Conservation (phyloP, 2,797 vertebrate genomes). For the Botia kubotai region DNA sequence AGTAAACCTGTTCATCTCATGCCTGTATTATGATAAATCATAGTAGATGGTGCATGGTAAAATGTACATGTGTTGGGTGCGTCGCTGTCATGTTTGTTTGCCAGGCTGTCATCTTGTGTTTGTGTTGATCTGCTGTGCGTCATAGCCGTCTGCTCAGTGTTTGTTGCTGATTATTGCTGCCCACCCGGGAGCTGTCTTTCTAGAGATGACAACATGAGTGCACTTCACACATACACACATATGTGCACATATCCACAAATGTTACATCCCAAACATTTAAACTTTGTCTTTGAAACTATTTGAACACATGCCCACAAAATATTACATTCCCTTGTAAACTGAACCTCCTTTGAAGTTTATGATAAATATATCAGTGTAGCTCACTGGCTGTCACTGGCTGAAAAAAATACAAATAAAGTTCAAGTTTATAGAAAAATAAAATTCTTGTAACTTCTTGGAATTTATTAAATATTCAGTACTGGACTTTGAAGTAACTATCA, state of each 20-base stretch:
- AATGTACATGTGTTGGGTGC: not conserved
- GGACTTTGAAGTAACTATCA: not conserved
- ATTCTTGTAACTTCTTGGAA: constrained; percentile 6
- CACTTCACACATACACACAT: not conserved
- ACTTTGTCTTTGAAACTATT: not conserved
- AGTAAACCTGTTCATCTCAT: not conserved
- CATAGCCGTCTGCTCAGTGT: constrained; percentile 24
- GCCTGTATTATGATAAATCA: constrained; percentile 14
- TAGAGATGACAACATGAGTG: not conserved
- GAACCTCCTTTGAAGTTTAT: not conserved
- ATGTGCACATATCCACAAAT: not conserved
- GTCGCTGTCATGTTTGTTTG: constrained; percentile 28
- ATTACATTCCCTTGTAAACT: not conserved
- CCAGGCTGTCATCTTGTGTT: constrained; percentile 24
- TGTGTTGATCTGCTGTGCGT: not conserved
- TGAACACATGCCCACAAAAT: not conserved
- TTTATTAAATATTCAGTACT: constrained; percentile 18
- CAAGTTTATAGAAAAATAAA: too few relatives aligned
- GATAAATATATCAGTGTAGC: constrained; percentile 8
- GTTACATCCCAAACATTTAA: not conserved
- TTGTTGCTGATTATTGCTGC: constrained; percentile 33
- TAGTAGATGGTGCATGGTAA: not conserved
- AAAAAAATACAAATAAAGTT: not conserved
- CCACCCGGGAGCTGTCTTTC: not conserved
- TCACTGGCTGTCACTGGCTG: not conserved